Evolutionary conservation across 1,140 invertebrate genomes (phyloP), one percentile per base, ranked within the genome.

Genomic region (Augochlora pura): DNA sequence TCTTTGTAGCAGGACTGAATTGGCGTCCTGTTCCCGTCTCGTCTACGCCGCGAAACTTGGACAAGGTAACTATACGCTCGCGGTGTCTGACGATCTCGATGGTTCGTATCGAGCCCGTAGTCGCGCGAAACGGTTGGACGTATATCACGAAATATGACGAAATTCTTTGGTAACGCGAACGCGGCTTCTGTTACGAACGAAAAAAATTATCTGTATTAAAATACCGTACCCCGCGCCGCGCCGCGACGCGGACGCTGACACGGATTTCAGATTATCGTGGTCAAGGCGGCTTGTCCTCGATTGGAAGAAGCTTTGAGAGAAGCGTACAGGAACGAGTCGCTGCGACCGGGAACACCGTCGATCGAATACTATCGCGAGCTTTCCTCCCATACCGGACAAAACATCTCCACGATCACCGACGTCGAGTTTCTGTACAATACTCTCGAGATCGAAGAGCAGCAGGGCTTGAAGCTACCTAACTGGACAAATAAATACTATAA

Each of bases 21-120:
- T 99, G 98, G 98, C 96, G 97, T 86, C 98, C 98, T 0, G 95
- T 99, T 86, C 97, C 98, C 1, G 95, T 99, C 21, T 96, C 97
- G 91, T 95, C 96, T 8, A 91, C 95, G 59, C 95, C 96, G 0
- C 94, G 93, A 66, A 81, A 93, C 32, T 85, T 95, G 54, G 97
- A 97, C 90, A 95, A 95, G 90, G 96, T 97, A 94, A 92, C 91
- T 57, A 42, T 46, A 14, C 14, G 12, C 42, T 46, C 42, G 10
- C 10, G 42, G 12, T 42, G 6, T 7, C 39, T 7, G 9, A 42
- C 39, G 39, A 32, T 42, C n/a, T 42, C 9, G 39, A 42, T 7
- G 9, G 9, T 10, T 7, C 39, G 39, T n/a, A n/a, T n/a, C n/a
- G n/a, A n/a, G n/a, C n/a, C n/a, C n/a, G n/a, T n/a, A n/a, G 32